Evolutionary conservation across 2,888 invertebrate genomes (phyloP), one percentile per base, ranked within the genome.

Genomic region (Machimus rusticus): DNA sequence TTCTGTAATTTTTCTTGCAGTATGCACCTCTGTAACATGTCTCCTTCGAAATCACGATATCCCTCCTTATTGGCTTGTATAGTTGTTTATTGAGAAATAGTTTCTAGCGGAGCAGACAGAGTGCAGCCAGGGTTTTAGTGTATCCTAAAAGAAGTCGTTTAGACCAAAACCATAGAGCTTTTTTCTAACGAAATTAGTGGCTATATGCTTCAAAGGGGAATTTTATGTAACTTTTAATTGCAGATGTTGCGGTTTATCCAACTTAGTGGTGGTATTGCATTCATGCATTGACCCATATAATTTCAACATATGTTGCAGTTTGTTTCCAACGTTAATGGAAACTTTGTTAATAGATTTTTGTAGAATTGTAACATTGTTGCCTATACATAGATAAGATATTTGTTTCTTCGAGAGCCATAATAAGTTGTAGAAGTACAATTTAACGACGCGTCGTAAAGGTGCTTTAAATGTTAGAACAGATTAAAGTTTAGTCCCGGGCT

Each of bases 1-100:
- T 78, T 78, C 78, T 78, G 39, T 43, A 78, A 39, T 23, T 46
- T 78, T 78, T 78, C 78, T 78, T 78, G 78, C 43, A 76, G 76
- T 37, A n/a, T 37, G 34, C 76, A 76, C 76, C 31, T 76, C 39
- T 39, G 78, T 43, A 78, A 43, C 43, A 78, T n/a, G 66, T 46
- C 37, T 77, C 77, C 77, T 78, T 34, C 37, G 43, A 23, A 78
- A 43, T 78, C 19, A 43, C 16, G 37, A 6, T 37, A 37, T 76
- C 76, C 76, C 76, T 76, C 76, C 76, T 76, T 76, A 66, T 66
- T 28, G 66, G 66, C 28, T 66, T 19, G 19, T 66, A 66, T 66
- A 28, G 66, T 12, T 9, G 23, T 66, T 66, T 66, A 23, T 66
- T 66, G 9, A 12, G 66, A 66, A 66, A 66, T 4, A 28, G 28